Evolutionary conservation across 2,888 invertebrate species (phyloP).

Genomic region (Rhingia campestris): DNA sequence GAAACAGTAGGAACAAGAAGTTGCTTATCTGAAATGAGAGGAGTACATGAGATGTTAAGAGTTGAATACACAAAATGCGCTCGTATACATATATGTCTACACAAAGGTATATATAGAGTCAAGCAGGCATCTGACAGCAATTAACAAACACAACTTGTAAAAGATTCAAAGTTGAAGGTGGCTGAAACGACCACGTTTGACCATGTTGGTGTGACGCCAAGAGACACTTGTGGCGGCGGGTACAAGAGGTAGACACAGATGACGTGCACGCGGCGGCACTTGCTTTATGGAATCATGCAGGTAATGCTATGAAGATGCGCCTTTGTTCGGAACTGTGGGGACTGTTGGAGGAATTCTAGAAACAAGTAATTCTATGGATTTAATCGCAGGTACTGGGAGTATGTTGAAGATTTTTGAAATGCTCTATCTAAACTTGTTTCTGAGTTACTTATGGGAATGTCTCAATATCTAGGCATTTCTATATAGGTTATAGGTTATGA

Average conservation of each 20-base stretch:
- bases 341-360: background rate
- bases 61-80: background rate
- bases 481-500: no score
- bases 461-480: no score
- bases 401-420: no score
- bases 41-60: conserved; percentile 8
- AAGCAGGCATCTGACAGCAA: background rate
- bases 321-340: conserved; percentile 5
- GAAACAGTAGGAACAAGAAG: conserved; percentile 89
- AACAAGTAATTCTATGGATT: background rate
- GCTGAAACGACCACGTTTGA: background rate
- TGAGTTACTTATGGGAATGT: no score
- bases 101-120: background rate
- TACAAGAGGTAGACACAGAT: conserved; percentile 2
- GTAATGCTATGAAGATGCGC: background rate
- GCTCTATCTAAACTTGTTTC: no score
- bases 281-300: background rate
- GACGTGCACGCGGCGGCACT: background rate
- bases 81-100: background rate
- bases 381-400: background rate
- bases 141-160: background rate
- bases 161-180: background rate
- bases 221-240: background rate
- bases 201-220: conserved; percentile 2
- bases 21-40: conserved; percentile 88